phyloP scores from a whole-genome alignment of 2,888 invertebrate species.

The Trisateles emortualis region DNA sequence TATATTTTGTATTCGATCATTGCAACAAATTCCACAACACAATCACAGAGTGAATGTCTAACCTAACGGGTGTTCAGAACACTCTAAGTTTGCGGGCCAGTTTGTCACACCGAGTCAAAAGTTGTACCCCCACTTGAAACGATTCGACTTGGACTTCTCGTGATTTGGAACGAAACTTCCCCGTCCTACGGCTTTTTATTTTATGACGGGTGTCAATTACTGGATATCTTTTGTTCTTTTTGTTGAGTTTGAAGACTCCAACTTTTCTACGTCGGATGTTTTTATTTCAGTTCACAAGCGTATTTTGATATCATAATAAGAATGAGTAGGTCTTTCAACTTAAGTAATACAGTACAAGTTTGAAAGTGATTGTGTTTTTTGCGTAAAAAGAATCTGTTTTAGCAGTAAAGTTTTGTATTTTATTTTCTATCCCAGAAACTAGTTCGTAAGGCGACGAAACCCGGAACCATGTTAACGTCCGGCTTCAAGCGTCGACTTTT shows the following conservation, averaged over 20 bases:
- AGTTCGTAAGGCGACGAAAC: constrained; percentile 14
- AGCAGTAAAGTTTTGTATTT: constrained; percentile 20
- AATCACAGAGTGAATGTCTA: constrained; percentile 35
- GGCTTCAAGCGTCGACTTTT: constrained; percentile 23
- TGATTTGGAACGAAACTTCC: constrained; percentile 57
- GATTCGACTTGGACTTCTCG: constrained; percentile 48
- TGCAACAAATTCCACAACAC: constrained; percentile 36
- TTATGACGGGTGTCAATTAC: constrained; percentile 67
- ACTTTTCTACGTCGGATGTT: constrained; percentile 40
- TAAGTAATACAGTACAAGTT: constrained; percentile 21
- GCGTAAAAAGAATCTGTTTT: constrained; percentile 34
- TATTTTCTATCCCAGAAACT: constrained; percentile 27
- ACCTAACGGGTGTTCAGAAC: constrained; percentile 49
- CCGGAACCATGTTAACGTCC: constrained; percentile 30
- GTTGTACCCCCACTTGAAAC: constrained; percentile 54
- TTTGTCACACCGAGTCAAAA: constrained; percentile 66
- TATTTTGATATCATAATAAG: constrained; percentile 47
- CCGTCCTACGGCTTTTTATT: constrained; percentile 53
- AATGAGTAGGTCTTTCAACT: constrained; percentile 22
- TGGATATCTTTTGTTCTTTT: constrained; percentile 58
- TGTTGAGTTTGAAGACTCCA: constrained; percentile 46
- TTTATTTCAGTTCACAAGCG: constrained; percentile 42
- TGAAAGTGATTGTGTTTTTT: constrained; percentile 27
- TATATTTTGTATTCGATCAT: constrained; percentile 23
- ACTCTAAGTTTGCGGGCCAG: constrained; percentile 55